Evolutionary conservation across 2,888 invertebrate species (phyloP).

Genomic region (Torymus auratus): DNA sequence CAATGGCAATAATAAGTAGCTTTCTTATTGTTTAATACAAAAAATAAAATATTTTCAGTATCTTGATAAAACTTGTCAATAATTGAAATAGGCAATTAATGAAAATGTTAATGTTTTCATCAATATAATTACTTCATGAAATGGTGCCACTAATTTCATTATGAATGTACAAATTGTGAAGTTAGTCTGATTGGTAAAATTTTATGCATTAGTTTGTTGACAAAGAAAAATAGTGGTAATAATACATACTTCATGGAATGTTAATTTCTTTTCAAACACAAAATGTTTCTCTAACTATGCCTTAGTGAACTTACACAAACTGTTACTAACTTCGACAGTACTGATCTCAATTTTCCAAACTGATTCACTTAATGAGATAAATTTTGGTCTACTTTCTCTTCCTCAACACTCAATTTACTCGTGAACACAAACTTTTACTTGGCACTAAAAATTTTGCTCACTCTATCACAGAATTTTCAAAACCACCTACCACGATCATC

Average conservation of each 20-base stretch:
- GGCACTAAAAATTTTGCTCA: constrained; percentile 40
- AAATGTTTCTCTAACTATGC: constrained; percentile 21
- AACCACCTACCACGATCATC: constrained; percentile 8
- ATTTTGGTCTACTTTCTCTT: constrained; percentile 33
- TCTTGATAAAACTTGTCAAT: constrained; percentile 5
- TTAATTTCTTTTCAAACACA: constrained; percentile 38
- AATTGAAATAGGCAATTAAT: not conserved
- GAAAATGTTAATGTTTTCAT: constrained; percentile 3
- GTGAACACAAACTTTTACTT: constrained; percentile 37
- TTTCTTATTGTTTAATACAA: not conserved
- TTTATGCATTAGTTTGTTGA: constrained; percentile 17
- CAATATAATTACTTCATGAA: constrained; percentile 10
- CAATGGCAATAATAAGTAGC: too few species aligned
- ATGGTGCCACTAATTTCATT: constrained; percentile 4
- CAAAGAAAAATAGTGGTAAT: constrained; percentile 38
- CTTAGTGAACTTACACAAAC: constrained; percentile 33
- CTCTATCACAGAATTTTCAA: constrained; percentile 40
- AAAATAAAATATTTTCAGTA: not conserved
- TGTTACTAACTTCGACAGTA: constrained; percentile 13
- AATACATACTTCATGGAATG: constrained; percentile 52
- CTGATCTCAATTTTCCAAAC: constrained; percentile 4
- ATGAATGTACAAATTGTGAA: not conserved
- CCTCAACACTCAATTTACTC: constrained; percentile 17
- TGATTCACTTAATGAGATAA: constrained; percentile 18
- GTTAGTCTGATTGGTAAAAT: constrained; percentile 1